Base-by-base conservation (phyloP, 1,140 invertebrate species). In the Lepidotrigona ventralis region DNA sequence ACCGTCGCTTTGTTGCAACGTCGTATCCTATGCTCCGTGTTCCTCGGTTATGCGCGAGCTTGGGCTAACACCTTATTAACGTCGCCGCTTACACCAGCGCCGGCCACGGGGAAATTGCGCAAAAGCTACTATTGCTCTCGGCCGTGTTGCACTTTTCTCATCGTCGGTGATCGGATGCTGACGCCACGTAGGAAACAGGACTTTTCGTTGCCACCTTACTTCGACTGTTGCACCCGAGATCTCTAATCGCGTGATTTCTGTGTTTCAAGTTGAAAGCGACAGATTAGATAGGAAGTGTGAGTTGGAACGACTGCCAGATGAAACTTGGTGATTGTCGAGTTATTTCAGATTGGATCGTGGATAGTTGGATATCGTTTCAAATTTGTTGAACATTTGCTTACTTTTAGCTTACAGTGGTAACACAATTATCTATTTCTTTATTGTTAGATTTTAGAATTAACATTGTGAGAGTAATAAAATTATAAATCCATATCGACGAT, bases 1-100 rank as follows among this genome's bases (percentile, higher is more conserved):
- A 90, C 88, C 85, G 89, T 86, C 76, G 86, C 89, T 91, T 91
- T 90, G 91, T 89, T 88, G 87, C 85, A 89, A 90, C 89, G n/a
- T 64, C 84, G 84, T 89, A 89, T 89, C 78, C 81, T 87, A 83
- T 85, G 88, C 85, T 81, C 68, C 79, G 79, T 82, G 85, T 89
- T 89, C 85, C 85, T 82, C 87, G 87, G 86, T 88, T 88, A 89
- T 86, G 86, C 86, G 87, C 89, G 79, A 82, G 73, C 76, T 69
- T 21, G 63, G 76, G 80, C 78, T 89, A 88, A 89, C 87, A 88
- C 88, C 88, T 89, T 88, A 88, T 89, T 88, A 89, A 89, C 87
- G 81, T 74, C 58, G 78, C 56, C 86, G 78, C 63, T 84, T 86
- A 78, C 81, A 83, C 88, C 84, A 86, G 77, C 73, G 58, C 78